Evolutionary conservation across 2,797 vertebrate species (phyloP).

Genomic region (Micropoecilia bifurca): DNA sequence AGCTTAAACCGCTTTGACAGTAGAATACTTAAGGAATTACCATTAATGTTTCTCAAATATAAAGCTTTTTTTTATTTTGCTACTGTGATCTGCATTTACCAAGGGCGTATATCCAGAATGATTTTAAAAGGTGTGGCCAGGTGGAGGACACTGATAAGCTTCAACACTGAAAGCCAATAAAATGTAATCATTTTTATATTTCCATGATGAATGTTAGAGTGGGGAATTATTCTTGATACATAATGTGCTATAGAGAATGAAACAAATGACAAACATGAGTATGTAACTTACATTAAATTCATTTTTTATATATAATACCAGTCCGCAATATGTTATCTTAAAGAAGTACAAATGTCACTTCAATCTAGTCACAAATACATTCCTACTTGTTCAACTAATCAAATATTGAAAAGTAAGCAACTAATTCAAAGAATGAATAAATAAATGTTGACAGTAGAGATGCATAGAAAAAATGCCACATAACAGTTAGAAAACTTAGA

Average conservation of each 20-base stretch:
- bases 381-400: neutral
- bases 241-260: neutral
- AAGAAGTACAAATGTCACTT: neutral
- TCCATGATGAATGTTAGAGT: neutral
- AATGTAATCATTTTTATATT: neutral
- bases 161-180: neutral
- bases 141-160: neutral
- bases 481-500: neutral
- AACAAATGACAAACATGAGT: neutral
- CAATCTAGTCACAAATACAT: neutral
- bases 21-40: constrained; percentile 37
- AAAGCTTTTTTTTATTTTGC: constrained; percentile 47
- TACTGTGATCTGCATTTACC: neutral
- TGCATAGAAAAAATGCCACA: neutral
- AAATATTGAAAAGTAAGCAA: neutral
- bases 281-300: neutral
- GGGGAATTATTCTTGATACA: neutral
- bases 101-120: neutral
- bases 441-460: neutral
- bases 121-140: neutral
- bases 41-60: constrained; percentile 52
- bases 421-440: neutral
- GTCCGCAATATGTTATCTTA: neutral
- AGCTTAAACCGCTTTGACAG: constrained; percentile 54
- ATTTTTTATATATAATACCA: neutral